These are phyloP conservation scores for Rhynchotus rufescens DNA, from an alignment of 2,797 vertebrate species.

Conservation along the genomic window DNA sequence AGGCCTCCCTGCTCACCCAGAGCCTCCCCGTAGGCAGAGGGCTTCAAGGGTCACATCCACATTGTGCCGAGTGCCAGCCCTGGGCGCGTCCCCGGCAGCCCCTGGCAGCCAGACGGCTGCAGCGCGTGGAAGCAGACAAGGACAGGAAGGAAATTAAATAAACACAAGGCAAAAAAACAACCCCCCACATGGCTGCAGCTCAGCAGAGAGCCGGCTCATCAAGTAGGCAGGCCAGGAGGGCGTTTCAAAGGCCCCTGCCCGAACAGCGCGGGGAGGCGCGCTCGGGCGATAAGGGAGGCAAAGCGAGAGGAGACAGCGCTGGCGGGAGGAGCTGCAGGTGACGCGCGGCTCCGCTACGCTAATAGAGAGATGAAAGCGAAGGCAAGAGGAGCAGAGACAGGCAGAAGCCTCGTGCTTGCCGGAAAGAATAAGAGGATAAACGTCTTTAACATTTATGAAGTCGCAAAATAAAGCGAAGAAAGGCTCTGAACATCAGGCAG, in stretches of 20 bases:
- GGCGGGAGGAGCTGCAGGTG: conserved; percentile 57
- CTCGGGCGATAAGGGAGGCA: neutral
- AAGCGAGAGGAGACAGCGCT: conserved; percentile 14
- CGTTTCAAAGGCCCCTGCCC: no score
- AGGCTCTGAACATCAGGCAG: conserved; percentile 53
- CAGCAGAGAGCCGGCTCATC: neutral
- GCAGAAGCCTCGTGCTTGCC: conserved; percentile 31
- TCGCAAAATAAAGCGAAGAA: conserved; percentile 70
- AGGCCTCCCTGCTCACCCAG: conserved; percentile 20
- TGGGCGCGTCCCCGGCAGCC: no score
- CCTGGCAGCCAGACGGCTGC: no score
- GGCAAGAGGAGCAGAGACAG: conserved; percentile 16
- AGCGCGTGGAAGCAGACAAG: neutral
- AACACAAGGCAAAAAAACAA: neutral
- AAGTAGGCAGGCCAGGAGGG: conserved; percentile 13
- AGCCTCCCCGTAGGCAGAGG: neutral
- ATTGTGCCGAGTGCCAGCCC: no score
- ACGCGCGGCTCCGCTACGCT: conserved; percentile 38
- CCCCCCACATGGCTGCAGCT: neutral
- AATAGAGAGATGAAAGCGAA: conserved; percentile 63
- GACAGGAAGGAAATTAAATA: neutral
- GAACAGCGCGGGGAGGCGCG: neutral
- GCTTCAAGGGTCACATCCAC: neutral
- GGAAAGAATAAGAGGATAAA: conserved; percentile 56
- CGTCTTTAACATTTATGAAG: conserved; percentile 70